These are phyloP conservation scores for Pipra filicauda DNA, from an alignment of 2,113 vertebrate species.

Conservation along the genomic window DNA sequence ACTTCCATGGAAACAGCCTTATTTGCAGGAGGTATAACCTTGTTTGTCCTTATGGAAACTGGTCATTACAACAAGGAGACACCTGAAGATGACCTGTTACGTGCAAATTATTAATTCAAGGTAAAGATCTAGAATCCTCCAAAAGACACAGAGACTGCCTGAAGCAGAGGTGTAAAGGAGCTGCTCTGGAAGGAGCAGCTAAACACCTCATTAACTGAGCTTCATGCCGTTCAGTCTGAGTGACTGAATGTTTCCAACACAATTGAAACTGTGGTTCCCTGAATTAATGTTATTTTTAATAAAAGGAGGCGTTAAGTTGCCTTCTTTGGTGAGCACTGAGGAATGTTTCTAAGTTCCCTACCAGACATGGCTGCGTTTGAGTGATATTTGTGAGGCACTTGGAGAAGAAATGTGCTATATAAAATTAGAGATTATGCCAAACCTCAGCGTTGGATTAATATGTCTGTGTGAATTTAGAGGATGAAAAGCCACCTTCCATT, in stretches of 20 bases:
- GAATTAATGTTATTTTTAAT: conserved; percentile 64
- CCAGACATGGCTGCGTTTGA: conserved; percentile 30
- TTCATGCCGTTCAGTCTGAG: background rate
- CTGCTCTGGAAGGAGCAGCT: conserved; percentile 30
- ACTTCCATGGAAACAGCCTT: background rate
- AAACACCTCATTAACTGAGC: conserved; percentile 53
- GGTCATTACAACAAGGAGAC: background rate
- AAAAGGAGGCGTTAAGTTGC: conserved; percentile 52
- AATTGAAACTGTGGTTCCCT: conserved; percentile 31
- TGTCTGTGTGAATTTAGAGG: conserved; percentile 22
- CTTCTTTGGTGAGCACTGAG: conserved; percentile 47
- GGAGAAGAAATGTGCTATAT: conserved; percentile 46
- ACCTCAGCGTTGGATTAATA: conserved; percentile 48
- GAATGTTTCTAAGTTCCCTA: conserved; percentile 49
- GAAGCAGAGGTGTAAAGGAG: background rate
- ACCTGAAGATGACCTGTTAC: background rate
- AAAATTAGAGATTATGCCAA: conserved; percentile 57
- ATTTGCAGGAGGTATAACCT: background rate
- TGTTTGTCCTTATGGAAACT: background rate
- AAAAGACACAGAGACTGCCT: conserved; percentile 3
- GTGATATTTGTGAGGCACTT: conserved; percentile 50
- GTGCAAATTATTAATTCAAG: background rate
- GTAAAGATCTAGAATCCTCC: background rate
- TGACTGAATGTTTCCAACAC: conserved; percentile 60
- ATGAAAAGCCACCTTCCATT: conserved; percentile 55